A percentile compares a stretch with the other conserved stretches of the same genome.
Evolutionary conservation across 1,140 invertebrate genomes (phyloP).

Genomic region (Leptinotarsa texana): DNA sequence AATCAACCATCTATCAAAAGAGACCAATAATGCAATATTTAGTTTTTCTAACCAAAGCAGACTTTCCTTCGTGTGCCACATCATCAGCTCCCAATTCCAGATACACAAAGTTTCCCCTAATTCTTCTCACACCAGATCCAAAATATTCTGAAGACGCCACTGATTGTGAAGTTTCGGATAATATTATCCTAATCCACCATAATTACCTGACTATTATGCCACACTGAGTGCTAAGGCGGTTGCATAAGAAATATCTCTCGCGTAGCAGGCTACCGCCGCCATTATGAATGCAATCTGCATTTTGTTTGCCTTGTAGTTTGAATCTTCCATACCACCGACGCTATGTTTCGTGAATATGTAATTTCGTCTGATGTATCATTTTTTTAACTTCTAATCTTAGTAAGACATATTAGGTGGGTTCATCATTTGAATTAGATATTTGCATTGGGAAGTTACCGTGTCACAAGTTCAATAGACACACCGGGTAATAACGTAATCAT

Average conservation of each 20-base stretch:
- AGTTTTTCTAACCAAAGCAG: too few relatives aligned
- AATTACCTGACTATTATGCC: constrained; percentile 19
- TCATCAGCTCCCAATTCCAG: too few relatives aligned
- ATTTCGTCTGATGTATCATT: constrained; percentile 30
- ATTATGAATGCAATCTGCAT: constrained; percentile 25
- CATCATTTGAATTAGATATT: too few relatives aligned
- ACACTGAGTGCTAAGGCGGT: constrained; percentile 14
- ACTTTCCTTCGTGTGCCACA: too few relatives aligned
- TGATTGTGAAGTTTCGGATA: not conserved
- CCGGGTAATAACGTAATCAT: too few relatives aligned
- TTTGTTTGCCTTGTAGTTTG: not conserved
- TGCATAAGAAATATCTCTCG: not conserved
- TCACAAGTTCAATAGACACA: too few relatives aligned
- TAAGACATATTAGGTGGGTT: not conserved
- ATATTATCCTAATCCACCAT: constrained; percentile 17
- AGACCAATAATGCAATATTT: too few relatives aligned
- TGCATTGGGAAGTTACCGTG: too few relatives aligned
- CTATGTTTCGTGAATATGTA: constrained; percentile 30
- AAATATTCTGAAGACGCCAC: too few relatives aligned
- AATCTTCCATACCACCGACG: not conserved
- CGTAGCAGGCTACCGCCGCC: constrained; percentile 1
- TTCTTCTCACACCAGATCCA: not conserved
- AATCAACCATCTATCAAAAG: too few relatives aligned
- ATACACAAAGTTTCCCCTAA: not conserved
- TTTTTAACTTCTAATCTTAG: not conserved